A percentile compares a stretch with the other conserved stretches of the same genome.
These are phyloP conservation scores for Pteruthius melanotis DNA, from an alignment of 2,113 vertebrate species.

Conservation along the genomic window DNA sequence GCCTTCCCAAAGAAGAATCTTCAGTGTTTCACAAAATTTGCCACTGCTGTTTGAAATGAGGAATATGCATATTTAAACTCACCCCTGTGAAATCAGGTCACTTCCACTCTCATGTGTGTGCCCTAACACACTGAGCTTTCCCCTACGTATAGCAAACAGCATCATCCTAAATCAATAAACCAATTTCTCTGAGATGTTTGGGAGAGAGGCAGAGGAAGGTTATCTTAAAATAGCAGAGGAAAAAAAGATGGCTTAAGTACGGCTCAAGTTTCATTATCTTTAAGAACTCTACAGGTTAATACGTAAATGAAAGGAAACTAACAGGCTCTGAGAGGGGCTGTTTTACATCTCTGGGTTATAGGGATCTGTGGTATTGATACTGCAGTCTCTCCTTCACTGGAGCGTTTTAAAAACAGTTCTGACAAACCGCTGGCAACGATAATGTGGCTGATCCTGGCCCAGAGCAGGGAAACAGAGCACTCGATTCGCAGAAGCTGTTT, in stretches of 20 bases:
- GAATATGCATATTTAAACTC: neutral
- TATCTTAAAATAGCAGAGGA: neutral
- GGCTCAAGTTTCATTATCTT: neutral
- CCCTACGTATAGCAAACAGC: neutral
- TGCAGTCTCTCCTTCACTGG: neutral
- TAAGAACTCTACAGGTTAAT: neutral
- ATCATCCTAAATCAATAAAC: neutral
- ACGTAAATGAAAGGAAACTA: neutral
- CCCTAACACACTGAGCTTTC: neutral
- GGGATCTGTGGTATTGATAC: neutral
- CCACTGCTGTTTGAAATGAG: neutral
- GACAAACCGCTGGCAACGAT: neutral
- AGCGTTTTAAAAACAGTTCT: neutral
- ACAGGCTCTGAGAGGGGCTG: neutral
- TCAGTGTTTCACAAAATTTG: neutral
- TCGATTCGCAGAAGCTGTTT: neutral
- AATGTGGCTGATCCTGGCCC: neutral
- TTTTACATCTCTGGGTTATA: neutral
- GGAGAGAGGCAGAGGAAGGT: neutral
- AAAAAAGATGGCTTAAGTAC: neutral
- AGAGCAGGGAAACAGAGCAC: neutral
- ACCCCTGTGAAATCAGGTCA: neutral
- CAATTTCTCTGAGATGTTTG: neutral
- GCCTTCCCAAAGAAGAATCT: neutral
- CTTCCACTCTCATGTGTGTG: neutral